These are phyloP conservation scores for Lanius ludovicianus DNA, from an alignment of 2,113 vertebrate species.

Conservation along the genomic window DNA sequence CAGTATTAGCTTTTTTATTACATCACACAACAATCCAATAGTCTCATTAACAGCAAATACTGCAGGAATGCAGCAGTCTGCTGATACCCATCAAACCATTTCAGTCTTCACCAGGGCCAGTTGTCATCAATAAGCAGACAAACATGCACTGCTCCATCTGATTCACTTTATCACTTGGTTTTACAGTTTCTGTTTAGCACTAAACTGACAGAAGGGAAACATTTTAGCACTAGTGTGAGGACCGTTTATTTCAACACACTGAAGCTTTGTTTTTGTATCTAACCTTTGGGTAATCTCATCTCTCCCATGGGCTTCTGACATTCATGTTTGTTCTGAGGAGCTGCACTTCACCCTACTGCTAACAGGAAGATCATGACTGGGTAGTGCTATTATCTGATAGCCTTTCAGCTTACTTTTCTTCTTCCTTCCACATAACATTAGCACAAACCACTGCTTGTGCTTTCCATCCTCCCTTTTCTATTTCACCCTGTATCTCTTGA, in stretches of 20 bases:
- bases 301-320: neutral
- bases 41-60: neutral
- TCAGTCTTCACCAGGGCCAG: neutral
- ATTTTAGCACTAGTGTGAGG: neutral
- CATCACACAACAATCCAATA: neutral
- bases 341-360: neutral
- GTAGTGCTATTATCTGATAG: neutral
- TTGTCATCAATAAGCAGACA: neutral
- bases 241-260: neutral
- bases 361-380: neutral
- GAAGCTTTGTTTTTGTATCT: neutral
- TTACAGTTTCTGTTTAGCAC: neutral
- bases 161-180: neutral
- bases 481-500: neutral
- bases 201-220: neutral
- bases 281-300: neutral
- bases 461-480: neutral
- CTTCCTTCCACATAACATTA: neutral
- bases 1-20: neutral
- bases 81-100: neutral
- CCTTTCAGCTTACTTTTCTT: neutral
- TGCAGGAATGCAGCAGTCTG: neutral
- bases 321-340: neutral
- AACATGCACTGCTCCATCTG: neutral
- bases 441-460: neutral